These are phyloP conservation scores for Anthoptus insignis DNA, from an alignment of 2,888 invertebrate species.

Conservation along the genomic window DNA sequence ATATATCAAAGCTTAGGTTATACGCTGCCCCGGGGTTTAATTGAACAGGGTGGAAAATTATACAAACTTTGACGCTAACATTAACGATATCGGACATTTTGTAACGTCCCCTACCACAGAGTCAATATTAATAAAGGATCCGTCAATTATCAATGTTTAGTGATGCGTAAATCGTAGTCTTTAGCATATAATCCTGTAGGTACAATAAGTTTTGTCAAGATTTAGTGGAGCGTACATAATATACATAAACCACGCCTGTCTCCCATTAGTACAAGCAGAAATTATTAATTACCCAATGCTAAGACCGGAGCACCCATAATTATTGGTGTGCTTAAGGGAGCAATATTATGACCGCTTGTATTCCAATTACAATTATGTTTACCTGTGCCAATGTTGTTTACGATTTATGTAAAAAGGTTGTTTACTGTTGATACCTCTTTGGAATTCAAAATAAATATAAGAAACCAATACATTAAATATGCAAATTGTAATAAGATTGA, in stretches of 20 bases:
- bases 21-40: conserved; percentile 59
- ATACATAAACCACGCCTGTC: not conserved
- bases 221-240: not conserved
- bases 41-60: conserved; percentile 65
- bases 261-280: not conserved
- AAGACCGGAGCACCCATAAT: not conserved
- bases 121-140: conserved; percentile 83
- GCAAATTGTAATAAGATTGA: no score
- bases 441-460: no score
- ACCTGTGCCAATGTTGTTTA: no score
- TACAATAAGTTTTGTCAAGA: conserved; percentile 7
- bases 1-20: conserved; percentile 36
- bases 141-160: conserved; percentile 81
- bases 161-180: conserved; percentile 74
- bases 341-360: not conserved
- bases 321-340: not conserved
- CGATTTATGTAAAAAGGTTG: no score
- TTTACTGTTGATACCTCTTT: no score
- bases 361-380: no score
- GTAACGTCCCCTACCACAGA: conserved; percentile 58
- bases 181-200: conserved; percentile 21
- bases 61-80: conserved; percentile 66
- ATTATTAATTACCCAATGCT: not conserved
- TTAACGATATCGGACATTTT: conserved; percentile 62
- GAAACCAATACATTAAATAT: no score